Base-by-base conservation (phyloP, 2,888 invertebrate genomes). In the Apodemia mormo region DNA sequence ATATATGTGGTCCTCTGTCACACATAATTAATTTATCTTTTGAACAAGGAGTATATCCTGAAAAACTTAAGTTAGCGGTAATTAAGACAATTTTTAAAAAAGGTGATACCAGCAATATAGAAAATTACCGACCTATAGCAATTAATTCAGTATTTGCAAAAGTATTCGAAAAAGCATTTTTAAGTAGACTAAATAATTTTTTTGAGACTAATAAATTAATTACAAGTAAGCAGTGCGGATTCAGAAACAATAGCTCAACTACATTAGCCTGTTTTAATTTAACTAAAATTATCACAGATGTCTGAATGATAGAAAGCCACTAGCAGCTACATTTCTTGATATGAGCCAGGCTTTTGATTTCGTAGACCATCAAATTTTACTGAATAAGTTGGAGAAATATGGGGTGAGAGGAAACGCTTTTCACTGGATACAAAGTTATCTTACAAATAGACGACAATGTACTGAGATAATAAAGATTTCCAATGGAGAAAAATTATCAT, bases 11-110 rank as follows among this genome's bases (percentile, higher is more conserved):
- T 22, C 67, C 54, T 54, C 14, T 67, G 14, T 22, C 66, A 29
- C 12, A 49, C 49, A 66, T 66, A 45, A 30, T 66, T 12, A 66
- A 66, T 66, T 14, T 8, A 33, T 67, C 37, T 37, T 37, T 37
- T 37, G 37, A 37, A 37, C 37, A 37, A 37, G 37, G 37, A 1
- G 37, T 37, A 37, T 37, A 37, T 37, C 37, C 37, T 7, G 37
- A 37, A 37, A 37, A 37, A 37, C 37, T 37, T 37, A 37, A 37
- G 37, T 4, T 37, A 37, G 37, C 37, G 2, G 37, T 37, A 37
- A 37, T 37, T 37, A 37, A 37, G 5, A 2, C 37, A 7, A 37
- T 37, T 37, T 37, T 37, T 37, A 37, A 37, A 37, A 37, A 37
- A 37, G 37, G 37, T 37, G 37, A 37, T 37, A 37, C 37, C 37